Percentiles rank a stretch among this genome's conserved stretches.
phyloP scores from a whole-genome alignment of 2,113 vertebrate genomes.

The Dermatemys mawii region DNA sequence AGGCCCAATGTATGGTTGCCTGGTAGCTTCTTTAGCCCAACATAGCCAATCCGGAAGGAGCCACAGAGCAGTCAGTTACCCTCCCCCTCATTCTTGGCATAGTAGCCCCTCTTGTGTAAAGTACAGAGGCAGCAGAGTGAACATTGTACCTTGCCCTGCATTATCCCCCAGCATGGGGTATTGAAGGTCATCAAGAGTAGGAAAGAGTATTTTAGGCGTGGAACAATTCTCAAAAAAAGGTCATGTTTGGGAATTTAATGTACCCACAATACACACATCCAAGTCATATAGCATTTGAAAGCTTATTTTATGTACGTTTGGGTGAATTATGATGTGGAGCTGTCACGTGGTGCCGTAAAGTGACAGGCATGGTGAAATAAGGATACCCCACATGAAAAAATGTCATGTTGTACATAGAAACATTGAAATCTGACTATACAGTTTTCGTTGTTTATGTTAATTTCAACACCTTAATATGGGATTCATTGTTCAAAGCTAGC shows the following conservation, averaged over 20 bases:
- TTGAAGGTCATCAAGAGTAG: background rate
- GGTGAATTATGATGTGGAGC: background rate
- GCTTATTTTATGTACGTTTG: background rate
- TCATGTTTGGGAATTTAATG: background rate
- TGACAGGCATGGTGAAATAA: background rate
- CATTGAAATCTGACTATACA: background rate
- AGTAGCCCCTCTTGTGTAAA: background rate
- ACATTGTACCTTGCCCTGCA: background rate
- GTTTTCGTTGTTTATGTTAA: background rate
- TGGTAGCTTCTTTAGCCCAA: conserved; percentile 14
- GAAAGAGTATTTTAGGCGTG: background rate
- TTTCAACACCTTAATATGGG: background rate
- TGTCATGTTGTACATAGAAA: background rate
- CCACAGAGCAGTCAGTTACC: background rate
- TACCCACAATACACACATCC: background rate
- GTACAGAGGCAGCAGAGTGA: background rate
- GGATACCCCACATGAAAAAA: background rate
- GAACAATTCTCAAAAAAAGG: background rate
- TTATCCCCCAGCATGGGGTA: background rate
- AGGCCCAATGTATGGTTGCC: background rate
- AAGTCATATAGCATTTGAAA: background rate
- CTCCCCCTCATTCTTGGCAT: background rate
- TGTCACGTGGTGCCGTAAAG: background rate
- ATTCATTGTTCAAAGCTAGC: background rate
- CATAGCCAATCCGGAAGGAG: background rate